Evolutionary conservation across 2,888 invertebrate genomes (phyloP), one percentile per base, ranked within the genome.

Genomic region (Meteorus colon): DNA sequence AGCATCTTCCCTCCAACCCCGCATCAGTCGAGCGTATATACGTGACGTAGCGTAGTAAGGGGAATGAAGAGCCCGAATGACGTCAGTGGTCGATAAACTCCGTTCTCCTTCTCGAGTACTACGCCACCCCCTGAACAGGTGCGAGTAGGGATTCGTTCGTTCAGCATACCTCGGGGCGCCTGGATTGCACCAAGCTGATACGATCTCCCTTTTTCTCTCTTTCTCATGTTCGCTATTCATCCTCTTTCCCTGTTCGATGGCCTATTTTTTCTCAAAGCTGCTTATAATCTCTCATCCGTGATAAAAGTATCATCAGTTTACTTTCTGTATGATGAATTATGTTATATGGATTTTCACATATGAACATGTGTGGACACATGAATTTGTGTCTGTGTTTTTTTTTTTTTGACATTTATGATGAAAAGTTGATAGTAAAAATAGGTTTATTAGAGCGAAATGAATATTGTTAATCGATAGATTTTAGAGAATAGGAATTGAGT

Each of bases 61-160:
- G 82, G 37, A 12, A 14, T 24, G 55, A 55, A 72, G 59, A 27
- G 69, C 73, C 82, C 77, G 83, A 81, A 81, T 88, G 88, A 88
- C 88, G 87, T 88, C 87, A 88, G 82, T 84, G 87, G 85, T 88
- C 88, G 87, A 88, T 88, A 87, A 86, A 86, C 85, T 83, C 84
- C 82, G 76, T 78, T 82, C 84, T 84, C 82, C 82, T 84, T 78
- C 81, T 81, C 83, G 85, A 84, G 85, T 86, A 87, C 85, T 86
- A 86, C 87, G 84, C 86, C 82, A 84, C 71, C 81, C 80, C 77
- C 75, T 62, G 27, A 60, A 59, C 74, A 59, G 37, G 77, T 71
- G 66, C 59, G 62, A 67, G 66, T 76, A 62, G 76, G 76, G 72
- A 62, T 66, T 71, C 48, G 41, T 19, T 29, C 48, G 48, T 72